These are phyloP conservation scores for Steatornis caripensis DNA, from an alignment of 2,113 vertebrate species.

Conservation along the genomic window DNA sequence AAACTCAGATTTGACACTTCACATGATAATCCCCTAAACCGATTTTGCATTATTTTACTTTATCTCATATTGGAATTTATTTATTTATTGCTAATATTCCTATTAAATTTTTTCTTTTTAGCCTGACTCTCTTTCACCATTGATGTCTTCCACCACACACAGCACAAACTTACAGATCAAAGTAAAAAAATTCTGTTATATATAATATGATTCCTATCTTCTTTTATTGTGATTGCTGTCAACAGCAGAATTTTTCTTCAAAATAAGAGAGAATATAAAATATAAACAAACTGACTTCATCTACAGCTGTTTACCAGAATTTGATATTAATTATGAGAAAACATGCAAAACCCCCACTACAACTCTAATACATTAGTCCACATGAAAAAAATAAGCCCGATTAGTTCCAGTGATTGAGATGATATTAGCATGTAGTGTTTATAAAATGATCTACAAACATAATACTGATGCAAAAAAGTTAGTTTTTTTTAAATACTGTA, in stretches of 20 bases:
- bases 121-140: background rate
- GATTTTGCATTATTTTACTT: background rate
- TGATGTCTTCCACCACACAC: background rate
- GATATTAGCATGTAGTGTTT: background rate
- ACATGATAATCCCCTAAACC: background rate
- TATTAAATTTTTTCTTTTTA: background rate
- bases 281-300: background rate
- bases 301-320: background rate
- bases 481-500: background rate
- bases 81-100: background rate
- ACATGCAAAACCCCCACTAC: background rate
- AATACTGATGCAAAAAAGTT: background rate
- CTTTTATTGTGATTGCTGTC: background rate
- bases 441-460: background rate
- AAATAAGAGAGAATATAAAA: slow-evolving; percentile 10
- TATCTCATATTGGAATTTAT: background rate
- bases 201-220: background rate
- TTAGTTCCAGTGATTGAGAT: background rate
- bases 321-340: background rate
- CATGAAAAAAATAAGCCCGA: background rate
- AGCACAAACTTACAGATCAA: background rate
- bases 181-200: background rate
- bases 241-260: background rate
- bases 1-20: background rate
- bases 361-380: background rate